These are phyloP conservation scores for Phalacrocorax aristotelis DNA, from an alignment of 2,113 vertebrate species.

Conservation along the genomic window DNA sequence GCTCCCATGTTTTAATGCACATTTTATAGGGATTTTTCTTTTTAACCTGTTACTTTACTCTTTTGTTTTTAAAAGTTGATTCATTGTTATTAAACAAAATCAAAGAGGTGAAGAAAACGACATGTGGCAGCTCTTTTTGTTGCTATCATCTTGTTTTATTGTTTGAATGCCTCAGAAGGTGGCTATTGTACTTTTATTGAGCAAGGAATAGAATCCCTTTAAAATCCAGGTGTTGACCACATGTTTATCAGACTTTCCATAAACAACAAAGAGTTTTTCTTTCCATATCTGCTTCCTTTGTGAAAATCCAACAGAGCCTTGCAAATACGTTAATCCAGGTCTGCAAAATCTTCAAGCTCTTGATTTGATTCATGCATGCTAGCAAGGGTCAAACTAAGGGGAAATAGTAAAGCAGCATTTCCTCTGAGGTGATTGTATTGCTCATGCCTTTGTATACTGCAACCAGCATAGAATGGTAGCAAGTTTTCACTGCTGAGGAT, in stretches of 20 bases:
- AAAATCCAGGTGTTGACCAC: slow-evolving; percentile 73
- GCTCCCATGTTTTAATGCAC: slow-evolving; percentile 41
- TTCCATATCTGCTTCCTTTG: slow-evolving; percentile 53
- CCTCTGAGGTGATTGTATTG: slow-evolving; percentile 25
- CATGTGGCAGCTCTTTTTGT: slow-evolving; percentile 57
- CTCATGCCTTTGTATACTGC: neutral
- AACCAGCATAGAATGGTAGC: neutral
- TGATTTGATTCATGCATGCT: slow-evolving; percentile 47
- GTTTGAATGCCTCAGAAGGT: slow-evolving; percentile 69
- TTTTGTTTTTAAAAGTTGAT: slow-evolving; percentile 49
- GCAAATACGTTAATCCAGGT: slow-evolving; percentile 60
- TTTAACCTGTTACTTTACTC: slow-evolving; percentile 52
- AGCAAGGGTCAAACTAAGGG: slow-evolving; percentile 48
- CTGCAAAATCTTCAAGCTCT: slow-evolving; percentile 62
- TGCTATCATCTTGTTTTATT: slow-evolving; percentile 66
- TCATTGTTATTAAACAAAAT: slow-evolving; percentile 30
- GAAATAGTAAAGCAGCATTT: slow-evolving; percentile 42
- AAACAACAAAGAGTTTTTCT: slow-evolving; percentile 62
- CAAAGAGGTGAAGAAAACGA: slow-evolving; percentile 61
- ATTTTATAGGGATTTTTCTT: slow-evolving; percentile 55
- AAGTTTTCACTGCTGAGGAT: slow-evolving; percentile 3
- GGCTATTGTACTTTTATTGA: slow-evolving; percentile 64
- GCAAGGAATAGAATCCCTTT: slow-evolving; percentile 52
- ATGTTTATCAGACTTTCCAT: slow-evolving; percentile 65
- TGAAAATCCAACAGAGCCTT: slow-evolving; percentile 52